phyloP scores from a whole-genome alignment of 2,113 vertebrate genomes.

The Muntiacus muntjak region DNA sequence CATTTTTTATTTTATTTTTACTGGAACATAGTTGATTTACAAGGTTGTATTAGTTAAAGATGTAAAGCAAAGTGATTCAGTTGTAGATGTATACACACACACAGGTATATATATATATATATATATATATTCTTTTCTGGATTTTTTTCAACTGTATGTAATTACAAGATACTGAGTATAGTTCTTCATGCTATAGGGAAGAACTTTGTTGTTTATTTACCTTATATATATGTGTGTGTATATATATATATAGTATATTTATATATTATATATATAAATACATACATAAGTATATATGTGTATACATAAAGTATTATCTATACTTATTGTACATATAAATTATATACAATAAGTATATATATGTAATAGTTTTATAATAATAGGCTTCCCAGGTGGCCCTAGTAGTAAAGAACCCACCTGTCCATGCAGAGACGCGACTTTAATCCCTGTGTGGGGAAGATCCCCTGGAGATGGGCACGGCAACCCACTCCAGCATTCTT shows the following conservation, averaged over 20 bases:
- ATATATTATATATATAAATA: neutral
- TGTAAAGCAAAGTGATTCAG: neutral
- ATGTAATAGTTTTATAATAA: neutral
- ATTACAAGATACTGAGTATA: neutral
- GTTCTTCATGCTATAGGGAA: neutral
- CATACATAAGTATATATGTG: neutral
- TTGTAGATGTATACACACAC: neutral
- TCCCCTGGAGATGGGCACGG: neutral
- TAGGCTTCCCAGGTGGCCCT: neutral
- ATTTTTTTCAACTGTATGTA: neutral
- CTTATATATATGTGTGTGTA: neutral
- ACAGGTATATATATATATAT: neutral
- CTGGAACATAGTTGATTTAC: neutral
- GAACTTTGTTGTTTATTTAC: neutral
- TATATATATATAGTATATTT: neutral
- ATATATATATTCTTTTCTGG: neutral
- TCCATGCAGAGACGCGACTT: fast-evolving
- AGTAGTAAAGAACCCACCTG: neutral
- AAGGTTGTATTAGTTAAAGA: neutral
- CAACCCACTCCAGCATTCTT: neutral
- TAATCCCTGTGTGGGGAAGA: neutral
- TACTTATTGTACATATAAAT: neutral
- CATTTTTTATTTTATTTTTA: neutral
- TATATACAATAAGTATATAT: neutral
- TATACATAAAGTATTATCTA: neutral